A percentile compares a stretch with the other conserved stretches of the same genome.
Conservation (phyloP, 2,797 vertebrate genomes). For the Rhinichthys osculus region DNA sequence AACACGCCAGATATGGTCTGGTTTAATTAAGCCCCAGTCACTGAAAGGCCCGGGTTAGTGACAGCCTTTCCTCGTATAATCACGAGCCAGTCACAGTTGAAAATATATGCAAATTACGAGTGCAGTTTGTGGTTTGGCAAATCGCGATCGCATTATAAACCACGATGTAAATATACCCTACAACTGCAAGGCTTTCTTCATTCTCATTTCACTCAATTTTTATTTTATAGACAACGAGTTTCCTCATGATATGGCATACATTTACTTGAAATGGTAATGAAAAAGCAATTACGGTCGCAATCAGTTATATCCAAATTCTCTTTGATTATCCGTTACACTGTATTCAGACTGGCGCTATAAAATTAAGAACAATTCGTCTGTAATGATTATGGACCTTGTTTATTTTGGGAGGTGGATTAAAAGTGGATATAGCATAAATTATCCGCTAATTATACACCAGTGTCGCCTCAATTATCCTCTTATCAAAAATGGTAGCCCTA, state of each 20-base stretch:
- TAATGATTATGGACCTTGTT: slow-evolving; percentile 99
- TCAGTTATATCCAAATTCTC: slow-evolving; percentile 94
- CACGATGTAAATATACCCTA: slow-evolving; percentile 79
- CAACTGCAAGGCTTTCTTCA: slow-evolving; percentile 79
- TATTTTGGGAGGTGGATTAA: slow-evolving; percentile 99
- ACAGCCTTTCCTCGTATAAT: slow-evolving; percentile 84
- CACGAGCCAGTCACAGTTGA: slow-evolving; percentile 88
- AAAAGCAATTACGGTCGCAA: slow-evolving; percentile 96
- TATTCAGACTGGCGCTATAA: slow-evolving; percentile 98
- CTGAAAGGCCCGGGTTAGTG: slow-evolving; percentile 80
- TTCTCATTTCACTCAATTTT: slow-evolving; percentile 85
- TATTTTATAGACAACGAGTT: slow-evolving; percentile 88
- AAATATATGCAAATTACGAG: slow-evolving; percentile 91
- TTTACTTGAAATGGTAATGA: slow-evolving; percentile 87
- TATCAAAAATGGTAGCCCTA: slow-evolving; percentile 99
- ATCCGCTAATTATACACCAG: slow-evolving; percentile 99
- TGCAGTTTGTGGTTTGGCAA: slow-evolving; percentile 89
- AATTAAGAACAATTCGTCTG: slow-evolving; percentile 99
- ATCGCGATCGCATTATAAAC: slow-evolving; percentile 87
- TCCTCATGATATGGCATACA: slow-evolving; percentile 85
- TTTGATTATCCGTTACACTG: slow-evolving; percentile 98
- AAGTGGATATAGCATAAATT: slow-evolving; percentile 99
- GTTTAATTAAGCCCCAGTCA: slow-evolving; percentile 41
- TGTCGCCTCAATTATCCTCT: slow-evolving; percentile 99
- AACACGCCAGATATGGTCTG: slow-evolving; percentile 37